phyloP scores from a whole-genome alignment of 1,140 invertebrate genomes.

The Drosophila insularis region DNA sequence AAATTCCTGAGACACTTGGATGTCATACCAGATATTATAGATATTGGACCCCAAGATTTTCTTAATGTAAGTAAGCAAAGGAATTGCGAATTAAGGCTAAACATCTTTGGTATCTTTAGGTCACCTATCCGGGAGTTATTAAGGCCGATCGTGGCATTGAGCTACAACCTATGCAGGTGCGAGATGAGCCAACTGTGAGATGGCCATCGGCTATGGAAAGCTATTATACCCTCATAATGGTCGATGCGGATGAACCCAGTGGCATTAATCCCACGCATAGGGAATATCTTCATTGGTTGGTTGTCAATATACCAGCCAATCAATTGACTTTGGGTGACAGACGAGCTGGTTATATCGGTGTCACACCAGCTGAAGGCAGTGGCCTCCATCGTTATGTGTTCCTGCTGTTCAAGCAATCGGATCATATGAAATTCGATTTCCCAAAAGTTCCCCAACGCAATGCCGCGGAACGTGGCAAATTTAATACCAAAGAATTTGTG shows the following conservation, averaged over 20 bases:
- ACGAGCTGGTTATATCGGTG: slow-evolving; percentile 92
- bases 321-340: slow-evolving; percentile 89
- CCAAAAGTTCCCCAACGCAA: slow-evolving; percentile 76
- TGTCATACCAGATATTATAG: slow-evolving; percentile 75
- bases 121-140: slow-evolving; percentile 84
- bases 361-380: slow-evolving; percentile 91
- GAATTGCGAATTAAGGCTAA: background rate
- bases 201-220: slow-evolving; percentile 85
- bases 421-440: slow-evolving; percentile 80
- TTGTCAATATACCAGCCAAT: slow-evolving; percentile 93
- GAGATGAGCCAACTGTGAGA: slow-evolving; percentile 86
- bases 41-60: slow-evolving; percentile 68
- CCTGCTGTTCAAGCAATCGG: slow-evolving; percentile 90
- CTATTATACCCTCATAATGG: slow-evolving; percentile 90
- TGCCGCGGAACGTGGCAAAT: slow-evolving; percentile 87
- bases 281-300: slow-evolving; percentile 96
- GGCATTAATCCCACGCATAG: slow-evolving; percentile 88
- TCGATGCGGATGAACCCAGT: slow-evolving; percentile 86
- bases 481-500: slow-evolving; percentile 91
- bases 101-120: slow-evolving; percentile 24
- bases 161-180: slow-evolving; percentile 87
- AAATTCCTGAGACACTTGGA: slow-evolving; percentile 66
- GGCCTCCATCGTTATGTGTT: slow-evolving; percentile 95
- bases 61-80: slow-evolving; percentile 56
- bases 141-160: slow-evolving; percentile 86